A percentile compares a stretch with the other conserved stretches of the same genome.
Evolutionary conservation across 2,888 invertebrate species (phyloP).

Genomic region (Uloborus plumipes): DNA sequence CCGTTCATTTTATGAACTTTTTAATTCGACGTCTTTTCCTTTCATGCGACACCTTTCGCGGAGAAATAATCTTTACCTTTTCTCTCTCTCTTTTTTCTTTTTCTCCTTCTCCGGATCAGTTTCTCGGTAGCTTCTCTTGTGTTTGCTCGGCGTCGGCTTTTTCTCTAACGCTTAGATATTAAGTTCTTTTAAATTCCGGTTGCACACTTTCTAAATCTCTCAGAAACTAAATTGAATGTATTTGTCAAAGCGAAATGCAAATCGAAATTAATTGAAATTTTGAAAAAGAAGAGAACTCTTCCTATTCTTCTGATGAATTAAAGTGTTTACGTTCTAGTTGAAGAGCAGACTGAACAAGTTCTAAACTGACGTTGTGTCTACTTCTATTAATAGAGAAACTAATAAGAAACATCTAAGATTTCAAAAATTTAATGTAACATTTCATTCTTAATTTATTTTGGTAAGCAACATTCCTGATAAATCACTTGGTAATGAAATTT

Average conservation of each 20-base stretch:
- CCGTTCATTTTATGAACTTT: background rate
- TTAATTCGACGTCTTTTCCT: constrained; percentile 1
- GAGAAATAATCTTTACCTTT: constrained; percentile 24
- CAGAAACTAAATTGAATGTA: constrained; percentile 40
- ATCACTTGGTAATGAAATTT: too few relatives aligned
- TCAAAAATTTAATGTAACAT: too few relatives aligned
- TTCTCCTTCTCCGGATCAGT: background rate
- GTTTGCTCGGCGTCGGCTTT: constrained; percentile 28
- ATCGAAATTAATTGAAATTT: constrained; percentile 24
- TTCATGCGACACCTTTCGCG: constrained; percentile 31
- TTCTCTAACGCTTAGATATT: constrained; percentile 16
- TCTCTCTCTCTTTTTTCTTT: background rate
- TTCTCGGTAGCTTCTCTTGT: constrained; percentile 2
- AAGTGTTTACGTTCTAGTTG: too few relatives aligned
- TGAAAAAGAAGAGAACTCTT: background rate
- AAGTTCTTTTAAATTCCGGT: constrained; percentile 19
- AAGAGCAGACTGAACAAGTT: too few relatives aligned
- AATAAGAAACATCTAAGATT: too few relatives aligned
- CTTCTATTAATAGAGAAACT: too few relatives aligned
- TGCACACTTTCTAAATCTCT: constrained; percentile 59
- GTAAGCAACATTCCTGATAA: too few relatives aligned
- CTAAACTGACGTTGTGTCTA: too few relatives aligned
- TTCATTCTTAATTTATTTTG: too few relatives aligned
- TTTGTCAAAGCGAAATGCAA: constrained; percentile 32
- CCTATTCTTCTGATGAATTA: too few relatives aligned